Percentiles rank a stretch among this genome's conserved stretches.
Conservation (phyloP, 2,113 vertebrate genomes). For the Castor canadensis region DNA sequence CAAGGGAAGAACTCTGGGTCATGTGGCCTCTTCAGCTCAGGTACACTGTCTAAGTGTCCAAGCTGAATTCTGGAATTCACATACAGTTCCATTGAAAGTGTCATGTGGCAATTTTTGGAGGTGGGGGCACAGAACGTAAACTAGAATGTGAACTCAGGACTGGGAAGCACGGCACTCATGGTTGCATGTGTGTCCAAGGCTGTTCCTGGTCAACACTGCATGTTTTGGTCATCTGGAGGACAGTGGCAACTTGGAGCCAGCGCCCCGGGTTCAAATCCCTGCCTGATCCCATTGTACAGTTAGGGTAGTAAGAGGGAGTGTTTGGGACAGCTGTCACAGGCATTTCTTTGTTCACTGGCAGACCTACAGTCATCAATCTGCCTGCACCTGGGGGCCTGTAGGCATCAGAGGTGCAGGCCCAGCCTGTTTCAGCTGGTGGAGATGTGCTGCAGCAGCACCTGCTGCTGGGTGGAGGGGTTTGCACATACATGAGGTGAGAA, state of each 20-base stretch:
- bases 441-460: no score
- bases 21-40: background rate
- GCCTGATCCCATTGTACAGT: background rate
- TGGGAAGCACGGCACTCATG: background rate
- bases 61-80: background rate
- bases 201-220: background rate
- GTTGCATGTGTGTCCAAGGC: background rate
- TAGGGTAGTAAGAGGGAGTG: background rate
- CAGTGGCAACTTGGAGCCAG: background rate
- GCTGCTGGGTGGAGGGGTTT: background rate
- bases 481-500: accelerated
- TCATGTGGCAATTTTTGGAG: background rate
- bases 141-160: background rate
- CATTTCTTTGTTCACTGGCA: background rate
- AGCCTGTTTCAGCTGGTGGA: background rate
- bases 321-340: background rate
- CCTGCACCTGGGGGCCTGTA: accelerated
- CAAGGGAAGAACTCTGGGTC: background rate
- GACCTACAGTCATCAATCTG: background rate
- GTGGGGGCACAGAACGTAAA: background rate
- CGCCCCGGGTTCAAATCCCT: no score
- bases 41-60: background rate
- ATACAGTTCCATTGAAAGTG: background rate
- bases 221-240: background rate
- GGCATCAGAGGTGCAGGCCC: background rate